Evolutionary conservation across 2,113 vertebrate genomes (phyloP).

Genomic region (Alligator sinensis): DNA sequence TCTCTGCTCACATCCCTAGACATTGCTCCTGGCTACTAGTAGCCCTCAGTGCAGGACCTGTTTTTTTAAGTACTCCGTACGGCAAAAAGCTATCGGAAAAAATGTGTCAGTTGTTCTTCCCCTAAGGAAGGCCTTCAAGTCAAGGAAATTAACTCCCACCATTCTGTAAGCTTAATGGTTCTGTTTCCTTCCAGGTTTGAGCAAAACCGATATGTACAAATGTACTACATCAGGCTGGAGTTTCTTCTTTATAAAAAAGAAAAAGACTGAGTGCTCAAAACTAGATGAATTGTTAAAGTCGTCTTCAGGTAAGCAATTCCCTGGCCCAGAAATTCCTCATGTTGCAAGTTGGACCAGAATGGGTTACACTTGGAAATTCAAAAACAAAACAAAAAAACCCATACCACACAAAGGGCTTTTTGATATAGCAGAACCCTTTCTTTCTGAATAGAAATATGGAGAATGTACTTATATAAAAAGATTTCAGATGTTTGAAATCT

Average conservation of each 20-base stretch:
- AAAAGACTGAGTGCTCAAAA: constrained; percentile 52
- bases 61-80: background rate
- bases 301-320: constrained; percentile 70
- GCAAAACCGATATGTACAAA: background rate
- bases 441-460: background rate
- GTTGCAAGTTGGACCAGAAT: background rate
- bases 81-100: background rate
- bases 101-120: background rate
- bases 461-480: background rate
- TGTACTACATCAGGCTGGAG: constrained; percentile 61
- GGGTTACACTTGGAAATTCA: background rate
- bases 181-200: constrained; percentile 49
- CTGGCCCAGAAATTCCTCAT: background rate
- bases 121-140: background rate
- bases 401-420: background rate
- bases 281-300: constrained; percentile 48
- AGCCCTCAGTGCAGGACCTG: accelerated
- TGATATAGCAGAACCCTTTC: background rate
- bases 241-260: background rate
- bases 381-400: background rate
- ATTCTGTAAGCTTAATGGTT: background rate
- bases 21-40: accelerated
- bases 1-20: background rate
- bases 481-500: background rate
- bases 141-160: background rate